Conservation (phyloP, 1,140 invertebrate species). For the Holcopasites calliopsidis region DNA sequence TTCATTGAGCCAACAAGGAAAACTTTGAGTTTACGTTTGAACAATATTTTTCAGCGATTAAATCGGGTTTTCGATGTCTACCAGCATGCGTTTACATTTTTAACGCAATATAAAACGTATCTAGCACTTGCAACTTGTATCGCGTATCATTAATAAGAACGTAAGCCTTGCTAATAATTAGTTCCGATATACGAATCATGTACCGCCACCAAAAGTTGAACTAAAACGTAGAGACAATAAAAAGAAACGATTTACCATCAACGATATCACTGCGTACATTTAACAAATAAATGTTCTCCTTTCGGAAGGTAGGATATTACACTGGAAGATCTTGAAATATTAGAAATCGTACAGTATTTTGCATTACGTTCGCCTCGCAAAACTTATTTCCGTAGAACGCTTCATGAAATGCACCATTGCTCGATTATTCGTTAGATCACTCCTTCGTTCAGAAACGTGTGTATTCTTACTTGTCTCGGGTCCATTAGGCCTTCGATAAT, state of each 20-base stretch:
- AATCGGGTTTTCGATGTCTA: neutral
- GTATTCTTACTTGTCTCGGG: neutral
- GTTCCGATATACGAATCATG: neutral
- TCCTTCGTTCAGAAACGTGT: neutral
- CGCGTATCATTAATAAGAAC: neutral
- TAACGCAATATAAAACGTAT: neutral
- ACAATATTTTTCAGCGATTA: conserved; percentile 3
- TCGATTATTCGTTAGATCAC: neutral
- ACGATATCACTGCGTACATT: neutral
- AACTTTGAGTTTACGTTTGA: conserved; percentile 1
- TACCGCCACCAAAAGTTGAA: conserved; percentile 7
- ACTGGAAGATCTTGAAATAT: neutral
- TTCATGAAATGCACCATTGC: neutral
- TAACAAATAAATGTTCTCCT: neutral
- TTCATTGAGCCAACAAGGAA: conserved; percentile 16
- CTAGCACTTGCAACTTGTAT: neutral
- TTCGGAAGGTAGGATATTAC: no score
- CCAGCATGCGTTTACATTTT: neutral
- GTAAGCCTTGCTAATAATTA: neutral
- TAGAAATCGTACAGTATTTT: neutral
- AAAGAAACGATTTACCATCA: neutral
- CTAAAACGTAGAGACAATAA: neutral
- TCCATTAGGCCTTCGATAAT: conserved; percentile 55
- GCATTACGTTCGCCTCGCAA: neutral
- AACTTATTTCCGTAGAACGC: neutral